Conservation (phyloP, 2,797 vertebrate species). For the Smutsia gigantea region DNA sequence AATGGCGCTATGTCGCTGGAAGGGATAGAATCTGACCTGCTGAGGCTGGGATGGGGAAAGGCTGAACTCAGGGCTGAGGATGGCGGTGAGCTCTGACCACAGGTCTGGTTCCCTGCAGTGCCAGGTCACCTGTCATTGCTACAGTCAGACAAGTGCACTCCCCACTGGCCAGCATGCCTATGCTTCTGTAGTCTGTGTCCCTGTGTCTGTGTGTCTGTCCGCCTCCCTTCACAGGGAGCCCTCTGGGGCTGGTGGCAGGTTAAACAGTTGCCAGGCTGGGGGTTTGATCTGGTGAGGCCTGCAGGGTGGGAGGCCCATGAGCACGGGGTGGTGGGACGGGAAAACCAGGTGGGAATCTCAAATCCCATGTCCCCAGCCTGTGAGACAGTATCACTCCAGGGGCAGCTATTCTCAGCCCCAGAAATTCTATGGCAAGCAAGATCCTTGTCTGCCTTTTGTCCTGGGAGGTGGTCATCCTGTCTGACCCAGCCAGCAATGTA, state of each 20-base stretch:
- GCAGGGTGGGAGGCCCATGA: neutral
- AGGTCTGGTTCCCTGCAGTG: neutral
- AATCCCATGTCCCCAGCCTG: neutral
- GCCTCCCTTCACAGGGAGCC: neutral
- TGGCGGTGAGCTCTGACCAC: neutral
- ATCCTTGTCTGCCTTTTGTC: neutral
- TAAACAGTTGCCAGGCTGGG: neutral
- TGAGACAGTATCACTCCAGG: neutral
- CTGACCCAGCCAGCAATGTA: neutral
- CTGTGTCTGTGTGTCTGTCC: conserved; percentile 56
- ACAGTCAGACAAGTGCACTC: neutral
- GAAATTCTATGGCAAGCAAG: neutral
- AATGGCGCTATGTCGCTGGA: neutral
- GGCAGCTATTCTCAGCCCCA: neutral
- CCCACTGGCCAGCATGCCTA: neutral
- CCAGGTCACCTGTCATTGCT: neutral
- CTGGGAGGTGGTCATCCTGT: neutral
- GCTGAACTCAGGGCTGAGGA: neutral
- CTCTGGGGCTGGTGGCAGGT: neutral
- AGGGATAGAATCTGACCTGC: neutral
- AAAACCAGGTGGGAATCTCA: neutral
- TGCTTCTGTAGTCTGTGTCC: conserved; percentile 5
- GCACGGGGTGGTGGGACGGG: neutral
- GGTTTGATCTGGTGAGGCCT: neutral
- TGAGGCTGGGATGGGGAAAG: neutral